Evolutionary conservation across 2,888 invertebrate genomes (phyloP).

Genomic region (Drosophila buzzatii): DNA sequence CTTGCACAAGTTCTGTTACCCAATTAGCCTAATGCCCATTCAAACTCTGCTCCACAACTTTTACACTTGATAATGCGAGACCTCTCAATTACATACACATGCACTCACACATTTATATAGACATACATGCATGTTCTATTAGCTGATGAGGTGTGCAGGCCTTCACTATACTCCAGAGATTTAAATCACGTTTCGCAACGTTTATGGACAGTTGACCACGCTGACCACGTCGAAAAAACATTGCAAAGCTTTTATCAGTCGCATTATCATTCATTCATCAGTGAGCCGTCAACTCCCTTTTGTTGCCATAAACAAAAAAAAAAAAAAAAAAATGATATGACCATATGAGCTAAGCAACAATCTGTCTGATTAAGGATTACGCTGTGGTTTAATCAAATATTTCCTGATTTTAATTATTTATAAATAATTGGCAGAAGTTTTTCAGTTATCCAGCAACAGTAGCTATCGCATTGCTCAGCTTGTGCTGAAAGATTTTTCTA

Average conservation of each 20-base stretch:
- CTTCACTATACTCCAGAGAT: constrained; percentile 41
- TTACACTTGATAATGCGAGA: constrained; percentile 38
- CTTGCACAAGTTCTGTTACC: constrained; percentile 33
- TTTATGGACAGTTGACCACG: constrained; percentile 37
- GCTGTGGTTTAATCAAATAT: background rate
- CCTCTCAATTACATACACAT: background rate
- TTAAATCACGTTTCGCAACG: constrained; percentile 55
- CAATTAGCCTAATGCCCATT: constrained; percentile 54
- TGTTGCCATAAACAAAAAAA: constrained; percentile 13
- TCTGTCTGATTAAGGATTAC: background rate
- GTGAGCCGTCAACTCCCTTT: constrained; percentile 24
- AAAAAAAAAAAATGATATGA: background rate
- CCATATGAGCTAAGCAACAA: background rate
- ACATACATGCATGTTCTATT: constrained; percentile 12
- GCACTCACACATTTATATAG: background rate
- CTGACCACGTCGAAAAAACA: constrained; percentile 64
- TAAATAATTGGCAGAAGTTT: background rate
- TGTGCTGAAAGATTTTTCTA: too few relatives aligned
- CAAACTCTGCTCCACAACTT: constrained; percentile 37
- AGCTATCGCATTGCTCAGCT: too few relatives aligned
- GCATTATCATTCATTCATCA: constrained; percentile 72
- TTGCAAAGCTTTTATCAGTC: constrained; percentile 76
- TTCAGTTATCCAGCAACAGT: too few relatives aligned
- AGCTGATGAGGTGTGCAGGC: constrained; percentile 14
- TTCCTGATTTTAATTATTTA: background rate